Evolutionary conservation across 2,888 invertebrate genomes (phyloP), one percentile per base, ranked within the genome.

Genomic region (Agriopis leucophaearia): DNA sequence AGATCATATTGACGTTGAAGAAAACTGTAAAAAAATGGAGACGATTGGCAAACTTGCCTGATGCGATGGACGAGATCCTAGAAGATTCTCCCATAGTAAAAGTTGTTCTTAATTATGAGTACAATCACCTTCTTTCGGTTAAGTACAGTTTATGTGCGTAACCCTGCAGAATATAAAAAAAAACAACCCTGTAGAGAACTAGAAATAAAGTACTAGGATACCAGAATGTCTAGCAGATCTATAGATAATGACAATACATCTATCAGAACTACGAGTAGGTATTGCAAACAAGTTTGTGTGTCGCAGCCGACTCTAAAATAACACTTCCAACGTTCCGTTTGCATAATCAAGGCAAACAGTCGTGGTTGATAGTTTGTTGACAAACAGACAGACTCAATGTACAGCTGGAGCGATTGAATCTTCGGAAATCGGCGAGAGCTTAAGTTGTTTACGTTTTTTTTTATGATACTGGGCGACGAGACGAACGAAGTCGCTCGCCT

Each of bases 341-440:
- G 59, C 63, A 67, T 55, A 55, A 59, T 54, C 44, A 55, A 42
- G 8, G 15, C 63, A 63, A 67, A 63, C 47, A 66, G 15, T 45
- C 12, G 61, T 35, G 45, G 27, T 38, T 12, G 51, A 51, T 57
- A 56, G 45, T 63, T 67, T 67, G 54, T 67, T 67, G 66, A 52
- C 58, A 67, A 54, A 67, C 38, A 60, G 42, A 55, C 55, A 27
- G 40, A n/a, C n/a, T n/a, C n/a, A n/a, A n/a, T 47, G 57, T 44
- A 42, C 16, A 8, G 13, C 12, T 13, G 40, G 0, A 45, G 48
- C 50, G 55, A 50, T 36, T 50, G 44, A 61, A 42, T 50, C 52
- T 58, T 64, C 27, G 52, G 52, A 58, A 58, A 58, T 52, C 44
- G 42, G 57, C 40, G 15, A 51, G 51, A 55, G 40, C n/a, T 55